Evolutionary conservation across 2,888 invertebrate species (phyloP), one percentile per base, ranked within the genome.

Genomic region (Dilophus febrilis): DNA sequence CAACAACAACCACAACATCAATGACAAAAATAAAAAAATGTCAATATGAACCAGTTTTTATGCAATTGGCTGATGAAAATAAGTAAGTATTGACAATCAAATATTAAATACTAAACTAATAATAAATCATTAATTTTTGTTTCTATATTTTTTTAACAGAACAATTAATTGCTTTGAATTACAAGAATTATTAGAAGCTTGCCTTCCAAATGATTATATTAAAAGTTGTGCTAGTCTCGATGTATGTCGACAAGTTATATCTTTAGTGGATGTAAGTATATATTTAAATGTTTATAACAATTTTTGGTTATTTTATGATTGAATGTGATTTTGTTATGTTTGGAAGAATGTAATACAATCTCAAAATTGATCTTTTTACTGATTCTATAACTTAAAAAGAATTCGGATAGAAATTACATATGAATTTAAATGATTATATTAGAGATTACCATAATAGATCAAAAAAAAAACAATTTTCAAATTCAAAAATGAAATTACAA

Each of bases 141-240:
- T 39, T 35, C n/a, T 14, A 35, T 10, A 26, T 36, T 18, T n/a
- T 13, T 8, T 4, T 47, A 45, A 33, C 33, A 70, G 78, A 52
- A 85, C 88, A 0, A 84, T 91, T 19, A 87, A 88, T 52, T 82
- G 87, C 4, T 91, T 90, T 54, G 90, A 90, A 57, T 66, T 91
- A 5, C 88, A 90, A 58, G 91, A 91, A 56, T 63, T 91, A 14
- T 61, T 91, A 22, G 90, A 91, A 52, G 86, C 84, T 2, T 90
- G 90, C 58, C 67, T 91, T 42, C 91, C 90, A 1, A 91, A 91
- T 56, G 90, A 91, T 64, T 91, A 90, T 51, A 88, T 91, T 48
- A 91, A 90, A 55, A 90, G 90, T 50, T 90, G 90, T 58, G 88
- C 90, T 2, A 85, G 84, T 13, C 76, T 90, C 50, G 90, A 90